Conservation (phyloP, 2,113 vertebrate genomes). For the Parotia lawesii region DNA sequence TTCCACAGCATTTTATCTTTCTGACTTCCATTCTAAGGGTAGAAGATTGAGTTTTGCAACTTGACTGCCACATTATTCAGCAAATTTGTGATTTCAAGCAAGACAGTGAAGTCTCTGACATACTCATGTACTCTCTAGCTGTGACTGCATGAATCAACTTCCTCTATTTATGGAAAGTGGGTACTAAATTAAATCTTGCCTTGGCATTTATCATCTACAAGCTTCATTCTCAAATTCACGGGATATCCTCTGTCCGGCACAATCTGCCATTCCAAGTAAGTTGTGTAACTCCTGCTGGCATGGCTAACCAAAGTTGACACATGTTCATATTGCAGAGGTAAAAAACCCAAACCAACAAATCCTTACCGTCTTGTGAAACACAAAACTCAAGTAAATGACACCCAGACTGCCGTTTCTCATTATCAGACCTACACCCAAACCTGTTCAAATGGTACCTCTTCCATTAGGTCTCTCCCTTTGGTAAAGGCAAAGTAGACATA, state of each 20-base stretch:
- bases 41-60: constrained; percentile 8
- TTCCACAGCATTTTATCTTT: background rate
- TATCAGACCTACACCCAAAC: background rate
- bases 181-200: constrained; percentile 45
- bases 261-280: background rate
- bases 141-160: constrained; percentile 54
- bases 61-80: background rate
- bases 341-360: background rate
- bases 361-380: rapidly evolving
- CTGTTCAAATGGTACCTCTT: background rate
- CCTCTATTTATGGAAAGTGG: constrained; percentile 60
- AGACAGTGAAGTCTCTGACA: background rate
- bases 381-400: background rate
- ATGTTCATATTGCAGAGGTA: background rate
- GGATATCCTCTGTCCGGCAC: background rate
- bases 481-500: background rate
- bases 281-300: constrained; percentile 23
- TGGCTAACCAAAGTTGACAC: background rate
- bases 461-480: background rate
- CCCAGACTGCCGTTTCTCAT: background rate
- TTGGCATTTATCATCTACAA: constrained; percentile 31
- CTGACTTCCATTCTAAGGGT: background rate
- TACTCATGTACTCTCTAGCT: constrained; percentile 11
- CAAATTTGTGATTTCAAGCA: background rate
- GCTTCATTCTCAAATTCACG: constrained; percentile 32